Conservation (phyloP, 1,140 invertebrate genomes). For the Papilio aristodemus region DNA sequence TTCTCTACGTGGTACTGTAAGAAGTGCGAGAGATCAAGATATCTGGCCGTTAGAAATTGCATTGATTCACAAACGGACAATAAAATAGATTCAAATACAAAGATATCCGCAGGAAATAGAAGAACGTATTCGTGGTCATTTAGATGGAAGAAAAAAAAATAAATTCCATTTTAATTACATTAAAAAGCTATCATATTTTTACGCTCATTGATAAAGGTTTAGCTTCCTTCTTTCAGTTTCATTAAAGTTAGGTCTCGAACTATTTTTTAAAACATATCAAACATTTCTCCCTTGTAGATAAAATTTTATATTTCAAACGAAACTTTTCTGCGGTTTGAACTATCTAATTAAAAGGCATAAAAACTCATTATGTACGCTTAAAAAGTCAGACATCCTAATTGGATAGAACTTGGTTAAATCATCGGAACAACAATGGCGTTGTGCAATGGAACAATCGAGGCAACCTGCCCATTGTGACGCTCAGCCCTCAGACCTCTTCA, state of each 20-base stretch:
- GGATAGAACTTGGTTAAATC: conserved; percentile 15
- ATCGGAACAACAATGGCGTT: conserved; percentile 25
- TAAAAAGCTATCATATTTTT: no score
- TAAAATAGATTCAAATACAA: not conserved
- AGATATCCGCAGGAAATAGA: conserved; percentile 5
- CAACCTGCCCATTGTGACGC: conserved; percentile 21
- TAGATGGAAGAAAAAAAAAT: not conserved
- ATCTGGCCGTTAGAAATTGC: conserved; percentile 11
- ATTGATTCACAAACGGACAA: conserved; percentile 19
- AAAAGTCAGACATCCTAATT: conserved; percentile 19
- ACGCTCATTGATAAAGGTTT: no score
- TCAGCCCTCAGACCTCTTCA: conserved; percentile 23
- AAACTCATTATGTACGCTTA: conserved; percentile 3
- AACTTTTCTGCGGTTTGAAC: no score
- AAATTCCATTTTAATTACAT: no score
- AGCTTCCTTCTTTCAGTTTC: no score
- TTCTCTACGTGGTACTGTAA: not conserved
- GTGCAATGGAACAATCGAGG: conserved; percentile 24
- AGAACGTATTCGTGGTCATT: not conserved
- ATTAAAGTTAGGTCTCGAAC: no score
- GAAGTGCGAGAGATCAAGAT: not conserved
- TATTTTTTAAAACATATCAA: no score
- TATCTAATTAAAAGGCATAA: not conserved
- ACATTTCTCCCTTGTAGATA: no score
- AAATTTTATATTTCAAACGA: no score